phyloP scores from a whole-genome alignment of 2,888 invertebrate species.

The Choristoneura rosaceana region DNA sequence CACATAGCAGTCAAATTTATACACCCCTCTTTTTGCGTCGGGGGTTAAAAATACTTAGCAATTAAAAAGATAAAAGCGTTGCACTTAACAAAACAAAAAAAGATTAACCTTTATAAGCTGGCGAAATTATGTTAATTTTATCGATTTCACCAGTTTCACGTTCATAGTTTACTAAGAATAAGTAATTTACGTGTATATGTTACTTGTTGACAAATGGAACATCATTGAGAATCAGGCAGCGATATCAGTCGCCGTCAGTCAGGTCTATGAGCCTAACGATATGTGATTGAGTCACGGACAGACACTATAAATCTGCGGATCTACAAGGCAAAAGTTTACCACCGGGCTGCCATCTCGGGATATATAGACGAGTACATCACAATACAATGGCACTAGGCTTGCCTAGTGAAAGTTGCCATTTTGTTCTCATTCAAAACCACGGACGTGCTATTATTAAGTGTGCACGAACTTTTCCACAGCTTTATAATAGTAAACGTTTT shows the following conservation, averaged over 20 bases:
- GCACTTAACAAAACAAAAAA: no score
- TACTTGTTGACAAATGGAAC: constrained; percentile 21
- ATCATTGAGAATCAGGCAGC: constrained; percentile 15
- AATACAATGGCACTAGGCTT: constrained; percentile 4
- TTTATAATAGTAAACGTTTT: constrained; percentile 2
- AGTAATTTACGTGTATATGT: not conserved
- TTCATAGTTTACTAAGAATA: not conserved
- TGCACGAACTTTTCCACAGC: not conserved
- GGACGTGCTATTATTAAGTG: constrained; percentile 1
- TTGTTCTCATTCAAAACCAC: constrained; percentile 7
- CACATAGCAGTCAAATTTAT: no score
- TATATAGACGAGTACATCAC: constrained; percentile 2
- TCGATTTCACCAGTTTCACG: constrained; percentile 4
- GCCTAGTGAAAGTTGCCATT: constrained; percentile 8
- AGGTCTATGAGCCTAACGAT: constrained; percentile 27
- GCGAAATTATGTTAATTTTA: no score
- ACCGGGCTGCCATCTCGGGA: constrained; percentile 7
- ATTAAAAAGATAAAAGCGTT: no score
- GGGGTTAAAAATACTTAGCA: no score
- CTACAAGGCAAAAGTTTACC: constrained; percentile 16
- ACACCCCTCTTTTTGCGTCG: no score
- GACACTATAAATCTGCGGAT: constrained; percentile 25
- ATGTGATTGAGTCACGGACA: constrained; percentile 25
- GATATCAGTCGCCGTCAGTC: constrained; percentile 21
- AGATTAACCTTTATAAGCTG: no score